Conservation (phyloP, 2,797 vertebrate genomes). For the Pseudomugil tenellus region DNA sequence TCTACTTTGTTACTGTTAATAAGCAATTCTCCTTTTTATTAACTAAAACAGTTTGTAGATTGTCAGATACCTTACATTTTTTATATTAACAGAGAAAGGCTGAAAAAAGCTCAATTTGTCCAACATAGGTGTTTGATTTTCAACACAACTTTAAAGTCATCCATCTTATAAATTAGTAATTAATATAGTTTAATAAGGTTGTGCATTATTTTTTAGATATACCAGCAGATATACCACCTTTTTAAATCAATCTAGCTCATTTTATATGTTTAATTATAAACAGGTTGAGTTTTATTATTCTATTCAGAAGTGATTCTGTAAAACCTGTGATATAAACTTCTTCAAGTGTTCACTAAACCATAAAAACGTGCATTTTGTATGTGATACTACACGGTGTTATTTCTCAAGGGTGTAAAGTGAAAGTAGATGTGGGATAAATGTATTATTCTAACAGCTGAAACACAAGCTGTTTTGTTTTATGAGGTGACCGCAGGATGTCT, state of each 20-base stretch:
- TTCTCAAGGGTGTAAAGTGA: slow-evolving; percentile 41
- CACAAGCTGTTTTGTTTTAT: slow-evolving; percentile 62
- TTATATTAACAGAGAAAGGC: not conserved
- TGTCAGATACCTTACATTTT: not conserved
- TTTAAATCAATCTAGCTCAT: not conserved
- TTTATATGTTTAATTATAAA: not conserved
- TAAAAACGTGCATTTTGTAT: slow-evolving; percentile 5
- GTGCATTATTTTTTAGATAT: not conserved
- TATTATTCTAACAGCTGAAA: slow-evolving; percentile 47
- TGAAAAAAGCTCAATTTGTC: not conserved
- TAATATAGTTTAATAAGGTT: not conserved
- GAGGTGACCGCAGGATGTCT: slow-evolving; percentile 62
- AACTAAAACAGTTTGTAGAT: no score
- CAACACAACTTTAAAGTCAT: not conserved
- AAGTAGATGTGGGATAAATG: slow-evolving; percentile 35
- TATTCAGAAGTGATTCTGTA: not conserved
- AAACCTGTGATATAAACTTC: not conserved
- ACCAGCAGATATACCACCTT: not conserved
- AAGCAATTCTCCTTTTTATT: not conserved
- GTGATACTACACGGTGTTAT: slow-evolving; percentile 25
- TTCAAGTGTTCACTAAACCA: slow-evolving; percentile 12
- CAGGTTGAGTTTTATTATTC: not conserved
- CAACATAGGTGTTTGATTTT: not conserved
- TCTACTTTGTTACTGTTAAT: not conserved
- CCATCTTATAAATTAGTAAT: not conserved